Conservation (phyloP, 2,888 invertebrate genomes). For the Dasysyrphus albostriatus region DNA sequence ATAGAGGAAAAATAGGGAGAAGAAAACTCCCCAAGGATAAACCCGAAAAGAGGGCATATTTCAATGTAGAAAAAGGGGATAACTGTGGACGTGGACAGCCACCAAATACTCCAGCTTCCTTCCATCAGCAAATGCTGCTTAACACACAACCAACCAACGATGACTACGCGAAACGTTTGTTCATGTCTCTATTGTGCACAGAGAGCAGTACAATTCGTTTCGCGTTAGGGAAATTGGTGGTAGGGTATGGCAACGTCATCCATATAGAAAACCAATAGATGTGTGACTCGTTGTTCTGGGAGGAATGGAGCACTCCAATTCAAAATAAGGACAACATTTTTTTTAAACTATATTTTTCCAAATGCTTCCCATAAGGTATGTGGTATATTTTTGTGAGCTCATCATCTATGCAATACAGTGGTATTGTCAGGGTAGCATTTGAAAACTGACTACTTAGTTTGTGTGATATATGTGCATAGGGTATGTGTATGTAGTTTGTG, state of each 20-base stretch:
- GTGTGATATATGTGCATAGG: background rate
- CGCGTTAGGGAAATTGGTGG: slow-evolving; percentile 54
- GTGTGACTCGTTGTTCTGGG: background rate
- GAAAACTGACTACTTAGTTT: background rate
- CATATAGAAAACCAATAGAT: slow-evolving; percentile 7
- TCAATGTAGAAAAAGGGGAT: slow-evolving; percentile 60
- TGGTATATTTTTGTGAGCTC: background rate
- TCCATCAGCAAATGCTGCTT: slow-evolving; percentile 26
- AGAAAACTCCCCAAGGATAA: slow-evolving; percentile 62
- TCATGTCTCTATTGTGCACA: slow-evolving; percentile 29
- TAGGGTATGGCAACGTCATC: slow-evolving; percentile 48
- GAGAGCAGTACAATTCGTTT: slow-evolving; percentile 51
- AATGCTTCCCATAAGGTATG: slow-evolving; percentile 4
- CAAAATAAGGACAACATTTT: background rate
- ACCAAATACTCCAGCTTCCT: slow-evolving; percentile 48
- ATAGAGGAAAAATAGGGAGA: slow-evolving; percentile 32
- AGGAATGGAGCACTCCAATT: slow-evolving; percentile 23
- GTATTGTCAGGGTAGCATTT: slow-evolving; percentile 13
- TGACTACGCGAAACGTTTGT: slow-evolving; percentile 50
- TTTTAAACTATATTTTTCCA: slow-evolving; percentile 12
- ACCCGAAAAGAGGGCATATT: slow-evolving; percentile 64
- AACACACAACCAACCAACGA: slow-evolving; percentile 1
- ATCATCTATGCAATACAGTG: slow-evolving; percentile 33
- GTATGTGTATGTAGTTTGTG: background rate
- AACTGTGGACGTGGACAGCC: slow-evolving; percentile 52